Base-by-base conservation (phyloP, 2,113 vertebrate species). In the Geococcyx californianus region DNA sequence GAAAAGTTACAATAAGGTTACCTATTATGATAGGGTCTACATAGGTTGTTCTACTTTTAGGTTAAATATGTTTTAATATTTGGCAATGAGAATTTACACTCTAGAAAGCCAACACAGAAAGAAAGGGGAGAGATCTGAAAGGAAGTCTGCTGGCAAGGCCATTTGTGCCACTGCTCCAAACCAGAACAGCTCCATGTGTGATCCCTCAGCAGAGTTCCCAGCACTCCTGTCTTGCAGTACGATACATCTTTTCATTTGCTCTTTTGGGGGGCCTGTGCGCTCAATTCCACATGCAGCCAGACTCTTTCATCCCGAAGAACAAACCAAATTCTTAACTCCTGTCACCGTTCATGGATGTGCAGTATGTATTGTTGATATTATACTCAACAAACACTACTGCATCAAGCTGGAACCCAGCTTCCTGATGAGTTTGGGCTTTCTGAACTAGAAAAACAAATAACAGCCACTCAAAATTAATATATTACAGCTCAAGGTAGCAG, bases 351-450 rank as follows among this genome's bases (percentile, higher is more conserved):
- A 40, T 20, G 49, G 78, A 78, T 0, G 0, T 21, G 33, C 69
- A 44, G 21, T 2, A 15, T 0, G 12, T 9, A 4, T 2, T 38
- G 13, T 8, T 18, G 34, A 81, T 38, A 38, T 28, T 42, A 20
- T 0, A 6, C 69, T 75, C 85, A n/a, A 24, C 68, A 52, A 29
- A 18, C 34, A 28, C 59, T 31, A 16, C 26, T 56, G 75, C 10
- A 2, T 18, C 18, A 33, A 26, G 49, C 72, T 13, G 16, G 40
- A 73, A 40, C 45, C 19, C 77, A 59, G 44, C 13, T 21, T 16
- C 1, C 0, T 0, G 0, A 64, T 3, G 42, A 40, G 17, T n/a
- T 47, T 24, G 54, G 34, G 16, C 42, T 73, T 90, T 63, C 58
- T 40, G 58, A 73, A 16, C 7, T 17, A 31, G n/a, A 8, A 60